Evolutionary conservation across 2,888 invertebrate species (phyloP).

Genomic region (Amphipyra tragopoginis): DNA sequence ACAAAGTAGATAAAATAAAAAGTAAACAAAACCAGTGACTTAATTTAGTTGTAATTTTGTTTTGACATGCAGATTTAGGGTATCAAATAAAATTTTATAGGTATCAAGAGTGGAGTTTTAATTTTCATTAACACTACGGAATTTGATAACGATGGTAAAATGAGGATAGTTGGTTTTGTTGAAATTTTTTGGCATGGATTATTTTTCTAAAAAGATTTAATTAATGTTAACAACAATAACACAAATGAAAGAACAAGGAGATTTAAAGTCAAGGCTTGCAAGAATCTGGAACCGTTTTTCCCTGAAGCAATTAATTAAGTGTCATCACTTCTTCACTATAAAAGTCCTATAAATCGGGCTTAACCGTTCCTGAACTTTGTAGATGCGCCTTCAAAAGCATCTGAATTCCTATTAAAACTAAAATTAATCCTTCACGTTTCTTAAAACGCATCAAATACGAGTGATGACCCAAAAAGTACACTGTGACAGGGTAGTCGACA

Average conservation of each 20-base stretch:
- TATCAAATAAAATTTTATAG: constrained; percentile 34
- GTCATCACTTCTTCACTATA: constrained; percentile 62
- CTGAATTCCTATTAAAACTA: constrained; percentile 80
- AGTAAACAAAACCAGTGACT: constrained; percentile 50
- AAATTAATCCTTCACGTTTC: constrained; percentile 82
- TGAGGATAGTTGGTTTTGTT: not conserved
- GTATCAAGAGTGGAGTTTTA: constrained; percentile 20
- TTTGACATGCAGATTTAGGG: constrained; percentile 40
- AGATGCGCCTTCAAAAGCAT: constrained; percentile 66
- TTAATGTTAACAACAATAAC: constrained; percentile 16
- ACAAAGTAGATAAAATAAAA: constrained; percentile 70
- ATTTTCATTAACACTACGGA: constrained; percentile 17
- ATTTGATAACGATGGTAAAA: not conserved
- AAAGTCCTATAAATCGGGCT: constrained; percentile 69
- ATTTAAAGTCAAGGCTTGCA: constrained; percentile 17
- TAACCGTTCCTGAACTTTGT: constrained; percentile 67
- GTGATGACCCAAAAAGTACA: constrained; percentile 84
- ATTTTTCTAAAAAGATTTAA: not conserved
- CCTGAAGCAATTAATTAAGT: constrained; percentile 52
- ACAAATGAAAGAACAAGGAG: constrained; percentile 8
- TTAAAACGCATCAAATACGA: constrained; percentile 84
- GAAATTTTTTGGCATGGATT: not conserved
- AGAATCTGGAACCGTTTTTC: constrained; percentile 32
- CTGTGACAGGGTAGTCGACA: constrained; percentile 81
- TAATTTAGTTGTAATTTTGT: constrained; percentile 48